Evolutionary conservation across 2,797 vertebrate genomes (phyloP), one percentile per base, ranked within the genome.

Genomic region (Lithobates pipiens): DNA sequence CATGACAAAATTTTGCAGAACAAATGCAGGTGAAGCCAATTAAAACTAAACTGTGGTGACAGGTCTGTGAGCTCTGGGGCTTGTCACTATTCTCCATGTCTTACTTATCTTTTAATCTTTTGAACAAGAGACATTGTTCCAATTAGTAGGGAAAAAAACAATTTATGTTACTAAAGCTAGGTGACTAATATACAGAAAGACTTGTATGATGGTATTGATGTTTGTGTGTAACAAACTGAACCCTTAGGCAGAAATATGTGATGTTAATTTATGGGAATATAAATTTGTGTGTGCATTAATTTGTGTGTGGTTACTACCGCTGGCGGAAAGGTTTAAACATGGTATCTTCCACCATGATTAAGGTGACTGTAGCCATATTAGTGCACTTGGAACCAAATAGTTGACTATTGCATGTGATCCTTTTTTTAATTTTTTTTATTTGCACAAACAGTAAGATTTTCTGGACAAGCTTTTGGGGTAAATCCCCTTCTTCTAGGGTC

Each of bases 101-200:
- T 54, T 77, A 61, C 21, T 61, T 77, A 46, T 21, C 44, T 46
- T 71, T 42, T 46, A 57, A 11, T 27, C 34, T 39, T 50, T 50
- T 83, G 72, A 67, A 77, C 65, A 46, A 13, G 67, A 44, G 50
- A 73, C 68, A 78, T 77, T 84, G 72, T 46, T 61, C 69, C 54
- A 84, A 84, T 78, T 84, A 78, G 61, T 25, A 63, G 21, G 23
- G 39, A 39, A 65, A 73, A 36, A 84, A 72, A 71, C 76, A 77
- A 84, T 78, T 72, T 50, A 61, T 3, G 32, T 32, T 71, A 84
- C 61, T n/a, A 77, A 67, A 36, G 25, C 46, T 44, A 72, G 34
- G 36, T 65, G 46, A 65, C 78, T 74, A 73, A 65, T 71, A 73
- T 73, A 78, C 46, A 29, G 16, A 54, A 54, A 16, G 15, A 5